Evolutionary conservation across 2,113 vertebrate species (phyloP).

Genomic region (Tursiops truncatus): DNA sequence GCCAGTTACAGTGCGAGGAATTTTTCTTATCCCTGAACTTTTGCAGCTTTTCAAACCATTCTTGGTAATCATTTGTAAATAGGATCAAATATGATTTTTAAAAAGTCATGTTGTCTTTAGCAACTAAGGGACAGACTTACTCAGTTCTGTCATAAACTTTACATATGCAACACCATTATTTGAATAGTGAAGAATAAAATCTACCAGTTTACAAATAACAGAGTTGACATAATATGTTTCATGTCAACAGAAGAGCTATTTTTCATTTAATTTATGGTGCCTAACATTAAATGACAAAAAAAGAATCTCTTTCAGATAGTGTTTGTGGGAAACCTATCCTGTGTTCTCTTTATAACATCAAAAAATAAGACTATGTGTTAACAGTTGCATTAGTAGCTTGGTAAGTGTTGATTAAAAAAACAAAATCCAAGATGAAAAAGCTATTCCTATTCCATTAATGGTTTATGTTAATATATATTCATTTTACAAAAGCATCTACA

Average conservation of each 20-base stretch:
- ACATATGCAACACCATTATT: background rate
- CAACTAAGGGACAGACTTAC: background rate
- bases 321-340: background rate
- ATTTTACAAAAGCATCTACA: background rate
- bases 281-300: background rate
- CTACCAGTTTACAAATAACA: conserved; percentile 27
- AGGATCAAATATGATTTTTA: background rate
- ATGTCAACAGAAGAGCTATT: background rate
- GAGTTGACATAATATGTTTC: conserved; percentile 2
- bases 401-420: background rate
- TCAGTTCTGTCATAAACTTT: background rate
- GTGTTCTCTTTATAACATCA: background rate
- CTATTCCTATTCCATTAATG: background rate
- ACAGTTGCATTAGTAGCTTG: background rate
- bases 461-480: background rate
- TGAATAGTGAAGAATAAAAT: background rate
- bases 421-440: background rate
- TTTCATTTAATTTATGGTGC: conserved; percentile 3
- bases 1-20: background rate
- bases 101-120: background rate
- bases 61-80: background rate
- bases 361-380: background rate
- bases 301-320: background rate
- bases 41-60: background rate
- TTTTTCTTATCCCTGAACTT: background rate